phyloP scores from a whole-genome alignment of 2,113 vertebrate species.

The Xyliphius kryptos region DNA sequence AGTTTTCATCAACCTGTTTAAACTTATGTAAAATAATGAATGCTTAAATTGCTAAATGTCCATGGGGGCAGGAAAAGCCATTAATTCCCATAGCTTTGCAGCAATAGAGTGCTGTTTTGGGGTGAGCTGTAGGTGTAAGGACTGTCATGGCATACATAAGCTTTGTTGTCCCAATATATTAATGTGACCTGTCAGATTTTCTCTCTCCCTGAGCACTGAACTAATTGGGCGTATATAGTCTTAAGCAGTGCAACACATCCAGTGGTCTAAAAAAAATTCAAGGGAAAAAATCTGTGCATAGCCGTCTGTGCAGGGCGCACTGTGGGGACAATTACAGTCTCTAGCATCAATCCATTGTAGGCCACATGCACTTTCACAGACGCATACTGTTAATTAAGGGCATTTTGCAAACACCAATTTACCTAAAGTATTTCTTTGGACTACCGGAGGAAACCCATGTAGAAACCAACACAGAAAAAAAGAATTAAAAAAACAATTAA shows the following conservation, averaged over 20 bases:
- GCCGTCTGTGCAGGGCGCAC: not conserved
- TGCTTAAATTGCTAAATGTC: not conserved
- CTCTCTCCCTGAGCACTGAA: not conserved
- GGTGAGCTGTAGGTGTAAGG: not conserved
- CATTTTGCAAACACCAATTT: too few species aligned
- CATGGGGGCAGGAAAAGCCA: not conserved
- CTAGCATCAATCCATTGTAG: too few species aligned
- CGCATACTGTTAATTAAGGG: too few species aligned
- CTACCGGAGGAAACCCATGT: too few species aligned
- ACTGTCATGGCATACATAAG: not conserved
- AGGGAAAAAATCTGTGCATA: too few species aligned
- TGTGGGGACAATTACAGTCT: too few species aligned
- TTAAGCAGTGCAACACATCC: not conserved
- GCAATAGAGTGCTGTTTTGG: not conserved
- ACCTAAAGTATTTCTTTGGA: too few species aligned
- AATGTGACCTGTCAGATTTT: slow-evolving; percentile 2
- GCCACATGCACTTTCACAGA: too few species aligned
- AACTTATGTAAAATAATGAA: not conserved
- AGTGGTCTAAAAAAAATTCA: too few species aligned
- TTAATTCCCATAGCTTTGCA: not conserved
- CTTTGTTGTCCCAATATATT: slow-evolving; percentile 1
- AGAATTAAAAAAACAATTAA: not conserved
- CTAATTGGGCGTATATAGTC: not conserved
- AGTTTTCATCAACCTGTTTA: not conserved
- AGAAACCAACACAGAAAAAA: not conserved